Conservation (phyloP, 2,797 vertebrate species). For the Phalanger gymnotis region DNA sequence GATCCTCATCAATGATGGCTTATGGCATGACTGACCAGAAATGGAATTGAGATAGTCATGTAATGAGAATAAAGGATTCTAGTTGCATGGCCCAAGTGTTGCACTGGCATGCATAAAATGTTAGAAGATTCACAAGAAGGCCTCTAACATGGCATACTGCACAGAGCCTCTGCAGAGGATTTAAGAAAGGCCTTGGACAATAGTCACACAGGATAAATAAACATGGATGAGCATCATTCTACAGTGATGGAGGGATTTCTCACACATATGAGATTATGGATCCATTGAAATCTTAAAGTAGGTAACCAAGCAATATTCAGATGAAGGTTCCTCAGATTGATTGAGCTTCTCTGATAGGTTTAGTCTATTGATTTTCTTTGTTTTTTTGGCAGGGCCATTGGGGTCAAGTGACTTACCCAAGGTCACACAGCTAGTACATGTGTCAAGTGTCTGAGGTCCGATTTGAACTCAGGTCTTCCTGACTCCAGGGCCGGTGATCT, state of each 20-base stretch:
- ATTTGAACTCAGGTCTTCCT: too few relatives aligned
- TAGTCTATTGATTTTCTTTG: too few relatives aligned
- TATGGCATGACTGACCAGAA: background rate
- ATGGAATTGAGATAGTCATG: background rate
- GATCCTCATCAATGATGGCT: background rate
- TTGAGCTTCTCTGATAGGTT: background rate
- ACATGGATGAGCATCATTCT: background rate
- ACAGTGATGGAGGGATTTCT: background rate
- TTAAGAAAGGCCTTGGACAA: background rate
- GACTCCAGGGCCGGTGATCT: too few relatives aligned
- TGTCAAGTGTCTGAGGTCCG: too few relatives aligned
- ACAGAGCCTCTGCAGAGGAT: background rate
- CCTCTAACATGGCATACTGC: background rate
- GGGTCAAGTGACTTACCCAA: too few relatives aligned
- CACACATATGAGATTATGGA: background rate
- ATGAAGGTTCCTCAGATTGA: background rate
- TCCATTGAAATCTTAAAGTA: background rate
- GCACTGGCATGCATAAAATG: background rate
- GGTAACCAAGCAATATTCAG: background rate
- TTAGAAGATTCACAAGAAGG: background rate
- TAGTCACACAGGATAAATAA: background rate
- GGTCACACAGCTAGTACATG: too few relatives aligned
- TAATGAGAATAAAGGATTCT: background rate
- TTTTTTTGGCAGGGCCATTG: too few relatives aligned
- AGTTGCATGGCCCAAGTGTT: background rate